These are phyloP conservation scores for Bugula neritina DNA, from an alignment of 2,888 invertebrate genomes.

Conservation along the genomic window DNA sequence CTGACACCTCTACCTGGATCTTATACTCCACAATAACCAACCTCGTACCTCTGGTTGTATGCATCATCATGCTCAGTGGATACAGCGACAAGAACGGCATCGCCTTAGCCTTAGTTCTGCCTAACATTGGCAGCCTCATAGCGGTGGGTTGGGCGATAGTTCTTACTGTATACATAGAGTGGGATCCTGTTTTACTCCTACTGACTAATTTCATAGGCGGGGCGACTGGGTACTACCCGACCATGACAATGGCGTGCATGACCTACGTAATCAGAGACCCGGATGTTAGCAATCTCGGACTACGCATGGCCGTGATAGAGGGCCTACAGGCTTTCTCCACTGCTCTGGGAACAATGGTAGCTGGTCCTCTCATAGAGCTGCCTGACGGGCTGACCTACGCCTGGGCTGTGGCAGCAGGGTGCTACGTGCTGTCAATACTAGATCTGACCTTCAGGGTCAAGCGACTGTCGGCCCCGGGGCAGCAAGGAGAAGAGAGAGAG, in stretches of 20 bases:
- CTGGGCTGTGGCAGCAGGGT: background rate
- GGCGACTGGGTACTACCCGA: conserved; percentile 11
- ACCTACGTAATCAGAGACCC: conserved; percentile 15
- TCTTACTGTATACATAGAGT: background rate
- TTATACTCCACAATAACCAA: background rate
- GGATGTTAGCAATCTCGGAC: background rate
- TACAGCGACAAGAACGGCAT: background rate
- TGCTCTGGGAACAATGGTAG: background rate
- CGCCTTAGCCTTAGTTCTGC: background rate
- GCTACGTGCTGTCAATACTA: background rate
- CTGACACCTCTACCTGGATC: background rate
- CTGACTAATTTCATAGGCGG: background rate
- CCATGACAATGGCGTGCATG: conserved; percentile 13
- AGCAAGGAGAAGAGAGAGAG: too few relatives aligned
- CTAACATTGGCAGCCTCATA: conserved; percentile 3
- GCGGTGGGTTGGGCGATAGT: background rate
- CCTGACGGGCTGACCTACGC: background rate
- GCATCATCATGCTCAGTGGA: background rate
- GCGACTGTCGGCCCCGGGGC: background rate
- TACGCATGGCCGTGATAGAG: conserved; percentile 3
- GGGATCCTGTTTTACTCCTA: conserved; percentile 1
- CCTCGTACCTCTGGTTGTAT: background rate
- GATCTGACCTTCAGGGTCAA: background rate
- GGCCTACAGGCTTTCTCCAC: background rate
- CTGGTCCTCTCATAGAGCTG: background rate